These are phyloP conservation scores for Yasuhikotakia modesta DNA, from an alignment of 2,797 vertebrate genomes.

Conservation along the genomic window DNA sequence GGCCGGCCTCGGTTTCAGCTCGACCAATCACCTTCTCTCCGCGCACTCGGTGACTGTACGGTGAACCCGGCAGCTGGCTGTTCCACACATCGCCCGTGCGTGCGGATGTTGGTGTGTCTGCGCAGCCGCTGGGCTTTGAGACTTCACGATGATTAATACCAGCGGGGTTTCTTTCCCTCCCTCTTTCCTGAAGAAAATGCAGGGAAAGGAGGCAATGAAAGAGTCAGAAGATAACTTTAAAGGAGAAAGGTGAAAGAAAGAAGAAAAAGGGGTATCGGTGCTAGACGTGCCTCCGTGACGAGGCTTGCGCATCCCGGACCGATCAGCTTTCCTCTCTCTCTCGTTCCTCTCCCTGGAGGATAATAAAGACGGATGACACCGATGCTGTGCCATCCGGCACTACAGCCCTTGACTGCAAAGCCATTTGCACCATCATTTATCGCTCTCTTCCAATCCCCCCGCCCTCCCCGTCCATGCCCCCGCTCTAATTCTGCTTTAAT, in stretches of 20 bases:
- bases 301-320: constrained; percentile 45
- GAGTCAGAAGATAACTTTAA: constrained; percentile 37
- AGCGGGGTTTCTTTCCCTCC: constrained; percentile 76
- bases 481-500: constrained; percentile 87
- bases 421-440: constrained; percentile 85
- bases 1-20: constrained; percentile 66
- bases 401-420: constrained; percentile 79
- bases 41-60: constrained; percentile 77
- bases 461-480: too few relatives aligned
- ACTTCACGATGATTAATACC: constrained; percentile 82
- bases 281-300: constrained; percentile 38
- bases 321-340: constrained; percentile 63
- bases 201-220: constrained; percentile 68
- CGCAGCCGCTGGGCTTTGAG: constrained; percentile 74
- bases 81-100: constrained; percentile 51
- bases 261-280: constrained; percentile 46
- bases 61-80: constrained; percentile 72
- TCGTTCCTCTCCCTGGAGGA: constrained; percentile 82
- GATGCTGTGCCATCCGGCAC: constrained; percentile 82
- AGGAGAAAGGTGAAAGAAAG: constrained; percentile 37
- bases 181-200: constrained; percentile 79
- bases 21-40: constrained; percentile 70
- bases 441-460: constrained; percentile 58
- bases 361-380: constrained; percentile 87
- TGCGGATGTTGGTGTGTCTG: constrained; percentile 40